Evolutionary conservation across 2,888 invertebrate species (phyloP), one percentile per base, ranked within the genome.

Genomic region (Polydrusus tereticollis): DNA sequence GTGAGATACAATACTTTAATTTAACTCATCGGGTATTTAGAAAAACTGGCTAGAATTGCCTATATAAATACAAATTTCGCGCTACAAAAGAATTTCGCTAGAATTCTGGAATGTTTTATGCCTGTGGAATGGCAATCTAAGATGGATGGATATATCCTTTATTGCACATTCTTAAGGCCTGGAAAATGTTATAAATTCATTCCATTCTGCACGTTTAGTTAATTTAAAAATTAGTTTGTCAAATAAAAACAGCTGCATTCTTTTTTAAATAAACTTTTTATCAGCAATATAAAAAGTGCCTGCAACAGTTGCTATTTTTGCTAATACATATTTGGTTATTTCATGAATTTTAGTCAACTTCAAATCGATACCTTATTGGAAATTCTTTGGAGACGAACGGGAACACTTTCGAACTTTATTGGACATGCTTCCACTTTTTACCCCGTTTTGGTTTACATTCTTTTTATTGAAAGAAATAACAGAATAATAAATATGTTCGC

Each of bases 161-260:
- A 63, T 63, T 63, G 63, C 18, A 63, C 63, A 63, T 63, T 63
- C 63, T 63, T 63, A 33, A 50, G 20, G 18, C 20, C 29, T 43
- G 20, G 60, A 43, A 33, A 7, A 50, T 7, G 20, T 47, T 63
- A 50, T 47, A 33, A 63, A 45, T 50, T 33, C 50, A 18, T 18
- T 63, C 20, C 18, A 21, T 23, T 7, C 21, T 57, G 7, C 36
- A n/a, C n/a, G n/a, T n/a, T n/a, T n/a, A n/a, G n/a, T n/a, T n/a
- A n/a, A n/a, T n/a, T n/a, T n/a, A n/a, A n/a, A n/a, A n/a, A n/a
- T n/a, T n/a, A n/a, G n/a, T n/a, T n/a, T n/a, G n/a, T n/a, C n/a
- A n/a, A n/a, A n/a, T n/a, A n/a, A n/a, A n/a, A n/a, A n/a, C n/a
- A n/a, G n/a, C n/a, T n/a, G n/a, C n/a, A n/a, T n/a, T n/a, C n/a